A percentile compares a stretch with the other conserved stretches of the same genome.
phyloP scores from a whole-genome alignment of 2,888 invertebrate genomes.

The Tipula lateralis region DNA sequence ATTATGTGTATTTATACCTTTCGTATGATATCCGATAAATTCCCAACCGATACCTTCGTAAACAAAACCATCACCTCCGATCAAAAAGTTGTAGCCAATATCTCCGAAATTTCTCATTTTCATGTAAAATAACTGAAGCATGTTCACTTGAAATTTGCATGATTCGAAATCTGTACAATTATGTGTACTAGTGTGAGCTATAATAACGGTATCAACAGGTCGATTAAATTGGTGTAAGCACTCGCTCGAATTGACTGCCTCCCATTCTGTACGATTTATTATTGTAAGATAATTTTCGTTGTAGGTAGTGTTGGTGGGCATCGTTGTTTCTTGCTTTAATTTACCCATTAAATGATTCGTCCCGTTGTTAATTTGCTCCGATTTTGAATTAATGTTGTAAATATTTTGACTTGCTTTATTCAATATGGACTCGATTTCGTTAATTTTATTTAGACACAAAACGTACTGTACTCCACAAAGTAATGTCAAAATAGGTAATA shows the following conservation, averaged over 20 bases:
- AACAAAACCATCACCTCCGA: slow-evolving; percentile 68
- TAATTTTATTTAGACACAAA: too few relatives aligned
- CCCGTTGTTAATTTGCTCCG: too few relatives aligned
- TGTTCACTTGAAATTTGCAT: slow-evolving; percentile 55
- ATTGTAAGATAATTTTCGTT: background rate
- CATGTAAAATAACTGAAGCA: slow-evolving; percentile 63
- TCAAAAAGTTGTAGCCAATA: slow-evolving; percentile 70
- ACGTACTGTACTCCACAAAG: too few relatives aligned
- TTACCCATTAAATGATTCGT: too few relatives aligned
- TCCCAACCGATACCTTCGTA: slow-evolving; percentile 54
- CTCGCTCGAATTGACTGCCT: background rate
- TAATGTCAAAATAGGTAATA: too few relatives aligned
- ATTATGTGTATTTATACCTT: slow-evolving; percentile 45
- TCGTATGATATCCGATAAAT: background rate
- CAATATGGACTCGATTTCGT: too few relatives aligned
- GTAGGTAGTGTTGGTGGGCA: too few relatives aligned
- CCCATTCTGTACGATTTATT: background rate
- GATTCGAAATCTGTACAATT: slow-evolving; percentile 54
- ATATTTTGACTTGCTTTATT: too few relatives aligned
- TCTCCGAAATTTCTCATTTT: slow-evolving; percentile 57
- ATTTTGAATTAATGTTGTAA: too few relatives aligned
- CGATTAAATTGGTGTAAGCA: background rate
- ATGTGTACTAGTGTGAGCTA: slow-evolving; percentile 57
- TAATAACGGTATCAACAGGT: background rate
- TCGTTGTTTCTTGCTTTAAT: too few relatives aligned